Percentiles rank a stretch among this genome's conserved stretches.
phyloP scores from a whole-genome alignment of 2,113 vertebrate species.

The Sus scrofa region T2T-Sscrofa CM000818.6:33607001-33607500 shows the following conservation, averaged over 20 bases:
- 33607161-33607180: not conserved
- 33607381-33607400: not conserved
- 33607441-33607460: not conserved
- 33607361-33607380: not conserved
- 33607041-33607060: not conserved
- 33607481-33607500: not conserved
- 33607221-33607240: not conserved
- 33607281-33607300: not conserved
- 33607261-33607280: not conserved
- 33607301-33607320: not conserved
- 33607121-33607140: not conserved
- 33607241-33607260: not conserved
- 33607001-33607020: conserved; percentile 35
- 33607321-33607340: not conserved
- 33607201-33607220: not conserved
- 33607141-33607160: not conserved
- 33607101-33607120: conserved; percentile 13
- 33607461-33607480: not conserved
- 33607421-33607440: not conserved
- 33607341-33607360: not conserved
- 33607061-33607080: conserved; percentile 40
- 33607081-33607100: conserved; percentile 28
- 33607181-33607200: not conserved
- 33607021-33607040: not conserved
- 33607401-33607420: not conserved